Conservation (phyloP, 2,888 invertebrate species). For the Pteria penguin region DNA sequence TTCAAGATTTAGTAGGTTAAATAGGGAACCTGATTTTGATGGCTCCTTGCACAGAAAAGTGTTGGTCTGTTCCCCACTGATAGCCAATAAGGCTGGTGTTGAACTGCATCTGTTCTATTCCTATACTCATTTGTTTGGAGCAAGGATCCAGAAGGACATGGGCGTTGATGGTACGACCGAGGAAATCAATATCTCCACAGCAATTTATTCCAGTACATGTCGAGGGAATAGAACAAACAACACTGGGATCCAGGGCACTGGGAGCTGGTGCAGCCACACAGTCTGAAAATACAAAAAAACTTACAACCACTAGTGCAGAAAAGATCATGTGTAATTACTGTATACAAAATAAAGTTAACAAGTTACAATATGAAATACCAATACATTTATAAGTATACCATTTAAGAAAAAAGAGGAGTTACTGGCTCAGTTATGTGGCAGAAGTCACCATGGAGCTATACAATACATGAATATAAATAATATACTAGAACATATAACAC, state of each 20-base stretch:
- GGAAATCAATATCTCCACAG: constrained; percentile 26
- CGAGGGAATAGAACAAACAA: constrained; percentile 27
- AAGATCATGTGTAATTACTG: no score
- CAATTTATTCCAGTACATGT: constrained; percentile 40
- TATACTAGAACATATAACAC: no score
- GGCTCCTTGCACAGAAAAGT: constrained; percentile 28
- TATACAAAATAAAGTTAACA: no score
- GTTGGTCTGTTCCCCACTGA: constrained; percentile 41
- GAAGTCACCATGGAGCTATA: no score
- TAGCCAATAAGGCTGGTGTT: constrained; percentile 39
- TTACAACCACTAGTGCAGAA: no score
- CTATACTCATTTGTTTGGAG: constrained; percentile 16
- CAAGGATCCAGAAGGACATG: constrained; percentile 25
- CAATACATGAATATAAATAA: no score
- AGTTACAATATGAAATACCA: no score
- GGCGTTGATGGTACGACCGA: constrained; percentile 24
- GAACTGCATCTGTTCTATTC: constrained; percentile 46
- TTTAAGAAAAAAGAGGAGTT: no score
- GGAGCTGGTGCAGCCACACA: constrained; percentile 9
- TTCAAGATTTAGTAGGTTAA: no score
- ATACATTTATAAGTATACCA: no score
- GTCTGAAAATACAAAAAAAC: constrained; percentile 1
- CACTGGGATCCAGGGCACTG: neutral
- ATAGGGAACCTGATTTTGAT: constrained; percentile 19
- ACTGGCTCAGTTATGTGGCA: no score